phyloP scores from a whole-genome alignment of 2,888 invertebrate genomes.

The Drosophila neotestacea region DNA sequence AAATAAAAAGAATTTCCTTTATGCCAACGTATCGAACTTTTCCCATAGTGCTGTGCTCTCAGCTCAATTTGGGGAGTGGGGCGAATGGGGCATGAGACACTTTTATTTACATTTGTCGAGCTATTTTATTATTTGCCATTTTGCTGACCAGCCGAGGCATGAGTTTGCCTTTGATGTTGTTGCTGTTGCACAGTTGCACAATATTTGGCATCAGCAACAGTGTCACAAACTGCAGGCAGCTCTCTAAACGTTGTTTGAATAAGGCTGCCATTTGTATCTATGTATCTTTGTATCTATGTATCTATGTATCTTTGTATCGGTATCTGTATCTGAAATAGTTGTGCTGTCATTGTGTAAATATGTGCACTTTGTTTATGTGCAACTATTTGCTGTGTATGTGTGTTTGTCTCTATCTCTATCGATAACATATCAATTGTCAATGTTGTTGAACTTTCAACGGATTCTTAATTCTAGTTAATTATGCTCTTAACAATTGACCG shows the following conservation, averaged over 20 bases:
- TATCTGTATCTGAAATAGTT: slow-evolving; percentile 13
- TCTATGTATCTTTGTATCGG: slow-evolving; percentile 6
- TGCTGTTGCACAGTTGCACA: slow-evolving; percentile 9
- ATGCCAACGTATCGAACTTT: too few relatives aligned
- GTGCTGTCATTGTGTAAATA: slow-evolving; percentile 14
- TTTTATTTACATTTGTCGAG: slow-evolving; percentile 22
- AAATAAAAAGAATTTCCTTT: too few relatives aligned
- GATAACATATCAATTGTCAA: slow-evolving; percentile 12
- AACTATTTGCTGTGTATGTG: slow-evolving; percentile 2
- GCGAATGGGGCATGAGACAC: not conserved
- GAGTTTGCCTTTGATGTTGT: slow-evolving; percentile 33
- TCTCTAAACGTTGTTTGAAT: slow-evolving; percentile 60
- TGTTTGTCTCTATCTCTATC: not conserved
- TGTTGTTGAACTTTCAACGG: slow-evolving; percentile 8
- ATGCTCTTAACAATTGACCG: slow-evolving; percentile 22
- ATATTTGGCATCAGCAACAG: slow-evolving; percentile 24
- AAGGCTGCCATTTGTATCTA: slow-evolving; percentile 20
- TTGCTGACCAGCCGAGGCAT: slow-evolving; percentile 40
- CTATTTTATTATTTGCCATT: slow-evolving; percentile 55
- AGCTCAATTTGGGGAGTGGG: not conserved
- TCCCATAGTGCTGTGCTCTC: too few relatives aligned
- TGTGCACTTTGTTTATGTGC: slow-evolving; percentile 13
- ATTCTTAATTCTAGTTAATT: slow-evolving; percentile 41
- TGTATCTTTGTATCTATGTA: slow-evolving; percentile 9
- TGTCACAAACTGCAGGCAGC: slow-evolving; percentile 33